phyloP scores from a whole-genome alignment of 2,888 invertebrate species.

The Schizaphis graminum region DNA sequence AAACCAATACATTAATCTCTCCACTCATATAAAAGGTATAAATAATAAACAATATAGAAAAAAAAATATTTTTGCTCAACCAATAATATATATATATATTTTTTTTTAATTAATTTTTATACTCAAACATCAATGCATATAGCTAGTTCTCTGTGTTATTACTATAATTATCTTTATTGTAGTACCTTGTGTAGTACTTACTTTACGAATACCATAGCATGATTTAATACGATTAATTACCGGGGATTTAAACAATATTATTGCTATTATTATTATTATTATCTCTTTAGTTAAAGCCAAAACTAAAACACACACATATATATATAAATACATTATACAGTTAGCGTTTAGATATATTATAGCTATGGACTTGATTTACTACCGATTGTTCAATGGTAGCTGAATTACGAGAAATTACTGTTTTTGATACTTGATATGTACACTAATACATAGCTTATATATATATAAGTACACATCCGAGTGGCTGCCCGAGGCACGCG shows the following conservation, averaged over 20 bases:
- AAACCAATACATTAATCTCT: not conserved
- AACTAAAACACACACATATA: not conserved
- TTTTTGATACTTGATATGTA: slow-evolving; percentile 5
- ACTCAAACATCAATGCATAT: not conserved
- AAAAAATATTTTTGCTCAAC: not conserved
- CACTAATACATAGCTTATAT: not conserved
- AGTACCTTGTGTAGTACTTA: too few relatives aligned
- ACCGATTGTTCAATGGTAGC: not conserved
- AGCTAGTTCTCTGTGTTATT: not conserved
- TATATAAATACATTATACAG: not conserved
- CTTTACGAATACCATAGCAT: not conserved
- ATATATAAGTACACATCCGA: not conserved
- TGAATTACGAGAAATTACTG: slow-evolving; percentile 17
- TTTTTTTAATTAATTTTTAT: not conserved
- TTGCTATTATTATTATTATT: not conserved
- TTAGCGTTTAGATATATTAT: not conserved
- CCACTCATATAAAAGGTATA: not conserved
- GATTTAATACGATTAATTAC: not conserved
- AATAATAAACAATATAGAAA: not conserved
- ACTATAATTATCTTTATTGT: fast-evolving
- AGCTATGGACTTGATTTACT: not conserved
- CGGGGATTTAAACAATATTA: not conserved
- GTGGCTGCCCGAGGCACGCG: not conserved
- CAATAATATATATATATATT: not conserved
- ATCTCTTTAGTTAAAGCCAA: not conserved